Percentiles rank a stretch among this genome's conserved stretches.
Conservation (phyloP, 2,888 invertebrate species). For the Thera obeliscata region DNA sequence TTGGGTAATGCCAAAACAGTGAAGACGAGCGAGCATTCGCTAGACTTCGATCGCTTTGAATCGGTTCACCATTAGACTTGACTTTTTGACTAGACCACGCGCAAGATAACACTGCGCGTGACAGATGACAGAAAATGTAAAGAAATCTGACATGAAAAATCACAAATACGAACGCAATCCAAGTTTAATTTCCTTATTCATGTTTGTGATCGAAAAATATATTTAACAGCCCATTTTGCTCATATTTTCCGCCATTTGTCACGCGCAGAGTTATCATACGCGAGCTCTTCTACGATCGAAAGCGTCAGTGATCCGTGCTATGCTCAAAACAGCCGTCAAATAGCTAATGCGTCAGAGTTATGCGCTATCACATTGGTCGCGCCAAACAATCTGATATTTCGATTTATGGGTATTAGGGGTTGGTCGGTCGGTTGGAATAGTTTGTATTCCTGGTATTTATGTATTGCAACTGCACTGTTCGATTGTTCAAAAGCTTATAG, state of each 20-base stretch:
- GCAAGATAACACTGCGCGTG: no score
- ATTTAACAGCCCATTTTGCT: neutral
- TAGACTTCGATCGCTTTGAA: no score
- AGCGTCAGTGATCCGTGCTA: neutral
- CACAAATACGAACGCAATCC: no score
- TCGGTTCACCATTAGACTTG: no score
- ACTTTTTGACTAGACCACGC: no score
- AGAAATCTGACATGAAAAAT: no score
- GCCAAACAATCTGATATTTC: conserved; percentile 55
- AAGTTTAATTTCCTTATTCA: no score
- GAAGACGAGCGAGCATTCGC: no score
- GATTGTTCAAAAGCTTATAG: conserved; percentile 20
- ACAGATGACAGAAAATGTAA: no score
- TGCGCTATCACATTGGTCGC: conserved; percentile 54
- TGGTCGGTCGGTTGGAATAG: conserved; percentile 40
- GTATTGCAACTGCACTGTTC: conserved; percentile 28
- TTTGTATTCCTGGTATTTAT: conserved; percentile 36
- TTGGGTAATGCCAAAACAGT: no score
- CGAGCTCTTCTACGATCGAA: neutral
- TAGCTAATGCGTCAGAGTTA: conserved; percentile 42
- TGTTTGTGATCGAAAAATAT: no score
- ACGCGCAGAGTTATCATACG: neutral
- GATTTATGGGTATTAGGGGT: conserved; percentile 65
- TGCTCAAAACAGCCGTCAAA: conserved; percentile 9
- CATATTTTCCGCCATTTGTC: neutral